Percentiles rank a stretch among this genome's conserved stretches.
Conservation (phyloP, 2,113 vertebrate species). For the Illadopsis cleaveri region DNA sequence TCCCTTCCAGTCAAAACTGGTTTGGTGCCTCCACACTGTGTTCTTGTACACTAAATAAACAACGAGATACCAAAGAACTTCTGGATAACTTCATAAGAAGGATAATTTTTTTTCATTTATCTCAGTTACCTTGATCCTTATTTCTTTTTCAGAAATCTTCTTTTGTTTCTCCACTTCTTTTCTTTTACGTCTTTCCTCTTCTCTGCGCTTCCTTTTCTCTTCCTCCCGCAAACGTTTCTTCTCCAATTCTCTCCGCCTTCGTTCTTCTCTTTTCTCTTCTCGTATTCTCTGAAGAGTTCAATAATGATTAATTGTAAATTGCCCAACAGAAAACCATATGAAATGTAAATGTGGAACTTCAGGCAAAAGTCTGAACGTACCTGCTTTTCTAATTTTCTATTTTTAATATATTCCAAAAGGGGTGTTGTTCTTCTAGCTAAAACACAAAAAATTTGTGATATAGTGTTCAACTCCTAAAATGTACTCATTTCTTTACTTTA, state of each 20-base stretch:
- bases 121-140: constrained; percentile 88
- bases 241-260: constrained; percentile 89
- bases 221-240: constrained; percentile 93
- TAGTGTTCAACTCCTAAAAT: constrained; percentile 62
- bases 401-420: constrained; percentile 97
- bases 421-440: constrained; percentile 96
- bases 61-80: not conserved
- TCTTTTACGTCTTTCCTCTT: constrained; percentile 89
- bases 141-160: constrained; percentile 89
- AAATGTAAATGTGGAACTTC: constrained; percentile 39
- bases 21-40: not conserved
- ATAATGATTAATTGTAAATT: not conserved
- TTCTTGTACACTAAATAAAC: not conserved
- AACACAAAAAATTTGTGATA: constrained; percentile 73
- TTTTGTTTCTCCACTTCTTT: constrained; percentile 92
- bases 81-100: not conserved
- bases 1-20: not conserved
- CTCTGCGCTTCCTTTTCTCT: constrained; percentile 90
- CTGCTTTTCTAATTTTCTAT: constrained; percentile 99
- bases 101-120: not conserved
- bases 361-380: constrained; percentile 74
- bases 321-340: not conserved
- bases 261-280: constrained; percentile 95
- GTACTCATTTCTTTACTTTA: constrained; percentile 57
- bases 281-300: constrained; percentile 85